A percentile compares a stretch with the other conserved stretches of the same genome.
Conservation (phyloP, 1,140 invertebrate species). For the Cheumatopsyche charites region DNA sequence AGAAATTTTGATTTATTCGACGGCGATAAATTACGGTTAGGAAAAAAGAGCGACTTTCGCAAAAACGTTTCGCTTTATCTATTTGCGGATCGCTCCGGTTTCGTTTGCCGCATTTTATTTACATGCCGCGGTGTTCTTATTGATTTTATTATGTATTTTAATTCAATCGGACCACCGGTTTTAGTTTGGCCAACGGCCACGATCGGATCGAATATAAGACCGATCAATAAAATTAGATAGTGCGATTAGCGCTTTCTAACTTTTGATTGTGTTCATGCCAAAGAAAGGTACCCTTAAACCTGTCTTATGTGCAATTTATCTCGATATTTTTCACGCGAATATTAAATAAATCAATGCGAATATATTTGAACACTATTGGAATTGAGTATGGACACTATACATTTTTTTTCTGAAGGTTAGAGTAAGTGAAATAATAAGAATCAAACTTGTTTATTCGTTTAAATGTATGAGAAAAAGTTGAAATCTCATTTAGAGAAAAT, state of each 20-base stretch:
- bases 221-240: conserved; percentile 29
- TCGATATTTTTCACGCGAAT: too few relatives aligned
- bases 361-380: too few relatives aligned
- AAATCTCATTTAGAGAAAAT: too few relatives aligned
- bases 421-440: too few relatives aligned
- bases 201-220: conserved; percentile 9
- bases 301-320: too few relatives aligned
- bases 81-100: conserved; percentile 6
- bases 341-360: too few relatives aligned
- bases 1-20: conserved; percentile 43
- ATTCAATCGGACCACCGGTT: conserved; percentile 19
- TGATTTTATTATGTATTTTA: conserved; percentile 30
- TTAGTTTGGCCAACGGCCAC: conserved; percentile 21
- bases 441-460: too few relatives aligned
- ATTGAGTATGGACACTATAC: too few relatives aligned
- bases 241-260: conserved; percentile 16
- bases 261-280: background rate
- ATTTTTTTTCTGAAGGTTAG: too few relatives aligned
- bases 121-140: conserved; percentile 5
- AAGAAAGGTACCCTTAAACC: too few relatives aligned
- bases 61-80: conserved; percentile 11
- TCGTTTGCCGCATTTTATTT: background rate
- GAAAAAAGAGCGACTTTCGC: background rate
- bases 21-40: conserved; percentile 3
- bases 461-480: too few relatives aligned